Percentiles rank a stretch among this genome's conserved stretches.
Evolutionary conservation across 23 tunicate species (phyloP).

Genomic region (Corella eumyota): DNA sequence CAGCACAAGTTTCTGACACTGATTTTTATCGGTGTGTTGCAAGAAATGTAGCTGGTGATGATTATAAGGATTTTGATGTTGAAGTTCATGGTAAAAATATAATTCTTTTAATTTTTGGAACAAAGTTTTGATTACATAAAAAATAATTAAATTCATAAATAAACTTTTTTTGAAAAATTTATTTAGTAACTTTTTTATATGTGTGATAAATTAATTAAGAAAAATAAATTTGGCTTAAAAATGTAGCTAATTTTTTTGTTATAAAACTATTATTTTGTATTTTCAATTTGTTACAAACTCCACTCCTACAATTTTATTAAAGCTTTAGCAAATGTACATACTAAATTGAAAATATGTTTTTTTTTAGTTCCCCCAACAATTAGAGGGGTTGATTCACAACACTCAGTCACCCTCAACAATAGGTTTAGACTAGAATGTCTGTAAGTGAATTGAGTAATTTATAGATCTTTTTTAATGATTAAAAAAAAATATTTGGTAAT

Average conservation of each 20-base stretch:
- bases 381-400: conserved; percentile 10
- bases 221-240: too few species aligned
- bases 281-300: too few species aligned
- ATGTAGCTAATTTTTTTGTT: too few species aligned
- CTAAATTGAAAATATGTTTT: too few species aligned
- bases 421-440: not conserved
- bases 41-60: conserved; percentile 71
- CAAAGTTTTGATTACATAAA: not conserved
- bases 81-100: conserved; percentile 33
- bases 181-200: too few species aligned
- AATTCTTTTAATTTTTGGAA: not conserved
- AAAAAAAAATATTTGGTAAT: too few species aligned
- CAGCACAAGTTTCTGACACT: conserved; percentile 49
- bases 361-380: conserved; percentile 35
- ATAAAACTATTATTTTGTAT: too few species aligned
- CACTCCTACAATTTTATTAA: too few species aligned
- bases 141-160: not conserved
- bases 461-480: too few species aligned
- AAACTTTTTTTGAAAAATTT: not conserved
- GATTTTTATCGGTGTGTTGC: conserved; percentile 60
- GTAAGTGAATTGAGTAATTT: conserved; percentile 1
- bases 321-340: too few species aligned
- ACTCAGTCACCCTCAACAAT: conserved; percentile 7
- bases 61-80: conserved; percentile 45
- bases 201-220: too few species aligned